Percentiles rank a stretch among this genome's conserved stretches.
Evolutionary conservation across 2,888 invertebrate species (phyloP).

Genomic region (Oscheius myriophilus): DNA sequence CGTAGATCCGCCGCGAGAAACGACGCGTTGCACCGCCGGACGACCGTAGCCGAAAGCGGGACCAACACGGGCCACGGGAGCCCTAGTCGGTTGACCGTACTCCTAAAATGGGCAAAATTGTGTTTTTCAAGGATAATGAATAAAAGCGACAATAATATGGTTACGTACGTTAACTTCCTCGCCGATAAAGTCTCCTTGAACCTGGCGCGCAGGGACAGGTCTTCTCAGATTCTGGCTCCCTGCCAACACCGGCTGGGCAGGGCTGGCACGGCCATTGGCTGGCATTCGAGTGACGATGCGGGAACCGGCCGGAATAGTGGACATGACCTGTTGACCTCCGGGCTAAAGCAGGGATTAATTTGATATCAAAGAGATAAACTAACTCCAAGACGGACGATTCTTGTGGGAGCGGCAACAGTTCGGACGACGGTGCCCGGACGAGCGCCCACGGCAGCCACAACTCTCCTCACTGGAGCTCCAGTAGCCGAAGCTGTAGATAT

Average conservation of each 20-base stretch:
- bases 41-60: neutral
- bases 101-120: too few species aligned
- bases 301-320: conserved; percentile 9
- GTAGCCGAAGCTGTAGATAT: neutral
- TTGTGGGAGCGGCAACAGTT: conserved; percentile 14
- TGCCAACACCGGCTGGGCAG: neutral
- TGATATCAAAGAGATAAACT: neutral
- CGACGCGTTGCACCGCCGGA: conserved; percentile 14
- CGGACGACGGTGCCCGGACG: conserved; percentile 8
- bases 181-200: conserved; percentile 1
- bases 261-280: neutral
- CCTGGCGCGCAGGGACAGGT: conserved; percentile 2
- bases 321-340: conserved; percentile 29
- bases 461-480: conserved; percentile 9
- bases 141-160: too few species aligned
- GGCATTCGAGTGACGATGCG: conserved; percentile 3
- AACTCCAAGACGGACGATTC: conserved; percentile 17
- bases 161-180: too few species aligned
- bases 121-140: too few species aligned
- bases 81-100: too few species aligned
- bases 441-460: conserved; percentile 8
- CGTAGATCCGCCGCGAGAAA: conserved; percentile 36
- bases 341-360: neutral
- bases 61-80: neutral
- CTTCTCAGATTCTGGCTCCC: neutral